Conservation (phyloP, 1,140 invertebrate species). For the Hylaeus volcanicus region DNA sequence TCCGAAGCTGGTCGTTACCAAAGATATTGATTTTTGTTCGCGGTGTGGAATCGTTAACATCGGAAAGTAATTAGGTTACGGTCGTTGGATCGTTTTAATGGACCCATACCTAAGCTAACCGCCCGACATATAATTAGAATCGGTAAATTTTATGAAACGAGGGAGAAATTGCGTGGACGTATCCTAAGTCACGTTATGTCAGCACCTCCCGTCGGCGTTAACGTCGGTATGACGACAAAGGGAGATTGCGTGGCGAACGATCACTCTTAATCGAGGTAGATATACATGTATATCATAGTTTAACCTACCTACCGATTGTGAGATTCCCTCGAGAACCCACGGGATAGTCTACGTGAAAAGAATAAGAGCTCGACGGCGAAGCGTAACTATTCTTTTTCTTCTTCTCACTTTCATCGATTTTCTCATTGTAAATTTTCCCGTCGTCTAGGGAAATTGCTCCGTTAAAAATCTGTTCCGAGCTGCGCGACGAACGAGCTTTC, state of each 20-base stretch:
- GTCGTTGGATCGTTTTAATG: neutral
- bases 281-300: too few relatives aligned
- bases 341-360: neutral
- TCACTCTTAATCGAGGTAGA: conserved; percentile 20
- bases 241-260: neutral
- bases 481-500: neutral
- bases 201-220: too few relatives aligned
- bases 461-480: conserved; percentile 5
- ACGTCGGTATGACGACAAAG: neutral
- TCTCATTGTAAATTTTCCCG: neutral
- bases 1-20: neutral
- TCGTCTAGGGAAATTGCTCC: conserved; percentile 38
- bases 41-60: neutral
- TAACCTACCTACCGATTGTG: too few relatives aligned
- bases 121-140: too few relatives aligned
- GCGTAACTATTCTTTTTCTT: neutral
- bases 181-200: neutral
- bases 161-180: neutral
- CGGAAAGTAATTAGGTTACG: neutral
- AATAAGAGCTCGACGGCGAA: neutral
- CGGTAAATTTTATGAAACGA: neutral
- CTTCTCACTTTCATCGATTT: conserved; percentile 23
- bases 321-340: conserved; percentile 1
- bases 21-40: neutral
- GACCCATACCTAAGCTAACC: neutral